Conservation (phyloP, 1,140 invertebrate species). For the Polypedilum pembai region DNA sequence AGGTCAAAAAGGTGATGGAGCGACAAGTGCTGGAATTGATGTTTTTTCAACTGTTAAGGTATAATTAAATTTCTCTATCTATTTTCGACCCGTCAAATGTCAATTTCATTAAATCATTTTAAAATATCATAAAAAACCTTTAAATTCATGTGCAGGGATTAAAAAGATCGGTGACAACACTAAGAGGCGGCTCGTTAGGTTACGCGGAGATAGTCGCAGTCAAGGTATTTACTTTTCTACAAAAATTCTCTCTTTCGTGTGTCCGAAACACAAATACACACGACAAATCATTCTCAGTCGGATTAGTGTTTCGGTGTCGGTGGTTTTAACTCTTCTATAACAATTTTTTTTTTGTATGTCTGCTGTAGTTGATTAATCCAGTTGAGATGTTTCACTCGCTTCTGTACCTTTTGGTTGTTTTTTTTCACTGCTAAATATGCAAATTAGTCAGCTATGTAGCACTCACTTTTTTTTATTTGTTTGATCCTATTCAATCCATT, state of each 20-base stretch:
- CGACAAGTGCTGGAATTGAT: constrained; percentile 68
- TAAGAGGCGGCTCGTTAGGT: constrained; percentile 75
- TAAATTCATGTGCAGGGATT: constrained; percentile 57
- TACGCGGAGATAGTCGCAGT: constrained; percentile 92
- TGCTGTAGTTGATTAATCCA: constrained; percentile 6
- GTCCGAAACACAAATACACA: background rate
- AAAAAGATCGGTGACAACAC: constrained; percentile 86
- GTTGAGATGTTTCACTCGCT: constrained; percentile 28
- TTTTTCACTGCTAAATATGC: constrained; percentile 3
- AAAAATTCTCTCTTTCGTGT: background rate
- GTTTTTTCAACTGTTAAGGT: constrained; percentile 87
- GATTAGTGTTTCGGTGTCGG: background rate
- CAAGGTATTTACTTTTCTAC: constrained; percentile 57
- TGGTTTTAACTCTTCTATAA: background rate
- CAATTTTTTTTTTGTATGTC: constrained; percentile 22
- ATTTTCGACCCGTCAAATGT: constrained; percentile 22
- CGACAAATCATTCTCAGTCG: constrained; percentile 4
- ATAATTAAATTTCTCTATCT: constrained; percentile 36
- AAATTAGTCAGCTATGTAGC: background rate
- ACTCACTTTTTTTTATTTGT: too few relatives aligned
- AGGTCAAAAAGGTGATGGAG: constrained; percentile 79
- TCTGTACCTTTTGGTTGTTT: constrained; percentile 29
- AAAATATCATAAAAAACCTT: constrained; percentile 33
- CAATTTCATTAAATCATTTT: constrained; percentile 29
- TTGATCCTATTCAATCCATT: too few relatives aligned